A percentile compares a stretch with the other conserved stretches of the same genome.
Evolutionary conservation across 2,888 invertebrate genomes (phyloP).

Genomic region (Eupelmus urozonus): DNA sequence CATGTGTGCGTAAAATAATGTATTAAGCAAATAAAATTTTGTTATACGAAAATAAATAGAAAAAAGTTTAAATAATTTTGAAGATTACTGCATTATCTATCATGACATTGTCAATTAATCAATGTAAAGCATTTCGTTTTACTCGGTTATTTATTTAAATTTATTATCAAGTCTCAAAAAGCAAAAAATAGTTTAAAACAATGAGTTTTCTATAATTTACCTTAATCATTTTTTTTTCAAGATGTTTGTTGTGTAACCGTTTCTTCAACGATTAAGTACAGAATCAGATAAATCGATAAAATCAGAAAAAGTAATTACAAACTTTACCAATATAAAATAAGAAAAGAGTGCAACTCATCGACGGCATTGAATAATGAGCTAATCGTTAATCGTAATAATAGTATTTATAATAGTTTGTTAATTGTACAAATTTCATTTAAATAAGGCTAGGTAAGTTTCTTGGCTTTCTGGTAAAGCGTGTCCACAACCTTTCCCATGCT

Average conservation of each 20-base stretch:
- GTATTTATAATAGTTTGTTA: constrained; percentile 71
- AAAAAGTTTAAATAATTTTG: constrained; percentile 4
- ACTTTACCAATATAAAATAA: constrained; percentile 55
- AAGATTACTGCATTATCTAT: too few species aligned
- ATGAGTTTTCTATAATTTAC: constrained; percentile 50
- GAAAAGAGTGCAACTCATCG: constrained; percentile 58
- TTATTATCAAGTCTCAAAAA: constrained; percentile 56
- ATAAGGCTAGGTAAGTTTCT: constrained; percentile 92
- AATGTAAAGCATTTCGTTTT: constrained; percentile 37
- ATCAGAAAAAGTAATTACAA: constrained; percentile 58
- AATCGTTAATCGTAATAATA: constrained; percentile 67
- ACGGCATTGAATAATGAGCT: constrained; percentile 59
- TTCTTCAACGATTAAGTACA: constrained; percentile 60
- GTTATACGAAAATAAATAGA: too few species aligned
- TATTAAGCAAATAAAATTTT: too few species aligned
- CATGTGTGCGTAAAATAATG: too few species aligned
- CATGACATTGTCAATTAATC: background rate
- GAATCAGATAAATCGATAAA: constrained; percentile 57
- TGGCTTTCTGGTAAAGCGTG: constrained; percentile 98
- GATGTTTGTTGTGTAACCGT: constrained; percentile 45
- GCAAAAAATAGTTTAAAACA: constrained; percentile 50
- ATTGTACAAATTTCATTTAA: constrained; percentile 71
- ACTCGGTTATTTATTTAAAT: constrained; percentile 56
- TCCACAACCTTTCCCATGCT: constrained; percentile 99
- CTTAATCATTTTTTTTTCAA: constrained; percentile 20